A percentile compares a stretch with the other conserved stretches of the same genome.
Evolutionary conservation across 1,140 invertebrate species (phyloP).

Genomic region (Ceratina australensis): DNA sequence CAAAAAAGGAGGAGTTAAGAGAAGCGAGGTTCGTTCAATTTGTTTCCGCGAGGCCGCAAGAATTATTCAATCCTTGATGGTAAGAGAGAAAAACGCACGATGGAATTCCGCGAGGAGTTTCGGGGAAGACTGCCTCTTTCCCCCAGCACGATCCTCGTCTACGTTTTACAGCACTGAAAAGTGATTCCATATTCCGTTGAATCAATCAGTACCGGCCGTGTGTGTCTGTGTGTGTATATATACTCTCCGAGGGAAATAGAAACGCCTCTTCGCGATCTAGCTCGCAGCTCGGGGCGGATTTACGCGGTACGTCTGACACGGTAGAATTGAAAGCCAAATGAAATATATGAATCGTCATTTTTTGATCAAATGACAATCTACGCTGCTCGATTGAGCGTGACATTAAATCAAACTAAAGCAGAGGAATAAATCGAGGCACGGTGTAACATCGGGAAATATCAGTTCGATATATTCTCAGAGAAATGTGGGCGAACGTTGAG

Average conservation of each 20-base stretch:
- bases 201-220: not conserved
- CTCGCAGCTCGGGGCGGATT: not conserved
- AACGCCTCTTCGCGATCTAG: not conserved
- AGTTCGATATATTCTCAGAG: not conserved
- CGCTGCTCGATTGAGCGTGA: too few relatives aligned
- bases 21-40: constrained; percentile 5
- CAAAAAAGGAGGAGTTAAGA: not conserved
- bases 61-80: constrained; percentile 17
- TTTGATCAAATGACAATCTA: too few relatives aligned
- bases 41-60: not conserved
- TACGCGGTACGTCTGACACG: too few relatives aligned
- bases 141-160: not conserved
- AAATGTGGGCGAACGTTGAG: not conserved
- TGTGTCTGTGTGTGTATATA: not conserved
- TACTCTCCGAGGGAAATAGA: not conserved
- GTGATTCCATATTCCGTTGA: not conserved
- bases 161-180: not conserved
- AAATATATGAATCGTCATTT: too few relatives aligned
- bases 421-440: too few relatives aligned
- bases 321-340: too few relatives aligned
- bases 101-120: not conserved
- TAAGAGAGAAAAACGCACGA: not conserved
- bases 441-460: not conserved
- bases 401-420: too few relatives aligned
- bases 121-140: not conserved